Evolutionary conservation across 2,113 vertebrate genomes (phyloP).

Genomic region (Podarcis raffonei): DNA sequence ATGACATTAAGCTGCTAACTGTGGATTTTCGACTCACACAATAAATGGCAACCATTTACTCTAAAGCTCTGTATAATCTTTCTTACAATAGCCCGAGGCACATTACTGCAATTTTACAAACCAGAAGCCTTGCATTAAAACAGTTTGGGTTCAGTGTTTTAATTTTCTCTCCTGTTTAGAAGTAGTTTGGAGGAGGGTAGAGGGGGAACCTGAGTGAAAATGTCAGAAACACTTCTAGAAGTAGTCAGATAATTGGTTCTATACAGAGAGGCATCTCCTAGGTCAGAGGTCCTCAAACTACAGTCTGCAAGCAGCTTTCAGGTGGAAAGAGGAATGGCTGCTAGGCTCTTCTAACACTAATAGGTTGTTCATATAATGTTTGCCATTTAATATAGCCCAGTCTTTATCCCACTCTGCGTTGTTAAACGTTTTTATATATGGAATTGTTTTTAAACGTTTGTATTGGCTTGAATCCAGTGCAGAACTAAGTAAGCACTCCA

Average conservation of each 20-base stretch:
- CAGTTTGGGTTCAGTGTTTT: slow-evolving; percentile 33
- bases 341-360: neutral
- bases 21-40: neutral
- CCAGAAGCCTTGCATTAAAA: slow-evolving; percentile 12
- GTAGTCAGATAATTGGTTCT: slow-evolving; percentile 24
- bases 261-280: neutral
- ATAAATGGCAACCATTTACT: slow-evolving; percentile 1
- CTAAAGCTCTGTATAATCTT: neutral
- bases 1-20: neutral
- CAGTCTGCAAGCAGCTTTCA: no score
- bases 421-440: no score
- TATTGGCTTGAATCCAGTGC: no score
- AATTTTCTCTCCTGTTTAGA: slow-evolving; percentile 45
- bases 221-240: slow-evolving; percentile 31
- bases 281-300: no score
- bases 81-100: neutral
- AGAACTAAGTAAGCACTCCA: no score
- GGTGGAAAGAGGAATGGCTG: no score
- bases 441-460: no score
- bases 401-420: no score
- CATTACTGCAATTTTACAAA: slow-evolving; percentile 28
- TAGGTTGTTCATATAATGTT: neutral
- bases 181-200: slow-evolving; percentile 26
- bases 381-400: no score
- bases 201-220: slow-evolving; percentile 35